Evolutionary conservation across 2,113 vertebrate genomes (phyloP).

Genomic region (Rattus rattus): DNA sequence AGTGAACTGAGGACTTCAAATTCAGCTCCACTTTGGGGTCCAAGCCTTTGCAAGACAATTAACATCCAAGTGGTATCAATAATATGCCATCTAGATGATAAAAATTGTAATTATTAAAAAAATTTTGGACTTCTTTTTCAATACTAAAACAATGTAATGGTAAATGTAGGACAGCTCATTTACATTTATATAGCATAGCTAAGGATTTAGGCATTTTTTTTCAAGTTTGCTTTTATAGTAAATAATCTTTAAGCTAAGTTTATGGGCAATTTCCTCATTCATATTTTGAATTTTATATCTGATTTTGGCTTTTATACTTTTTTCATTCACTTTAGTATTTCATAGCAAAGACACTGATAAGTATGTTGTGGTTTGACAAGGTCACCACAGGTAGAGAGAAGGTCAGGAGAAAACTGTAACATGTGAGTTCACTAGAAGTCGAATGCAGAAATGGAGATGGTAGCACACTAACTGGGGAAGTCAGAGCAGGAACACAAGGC

Average conservation of each 20-base stretch:
- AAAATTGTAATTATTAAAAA: not conserved
- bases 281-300: not conserved
- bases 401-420: not conserved
- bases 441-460: not conserved
- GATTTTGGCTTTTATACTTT: not conserved
- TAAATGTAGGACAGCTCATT: not conserved
- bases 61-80: not conserved
- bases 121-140: not conserved
- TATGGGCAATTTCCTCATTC: not conserved
- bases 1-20: not conserved
- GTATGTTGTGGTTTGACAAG: not conserved
- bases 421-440: constrained; percentile 8
- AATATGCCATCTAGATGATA: not conserved
- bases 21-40: not conserved
- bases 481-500: not conserved
- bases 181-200: not conserved
- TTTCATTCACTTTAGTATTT: not conserved
- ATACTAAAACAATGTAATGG: not conserved
- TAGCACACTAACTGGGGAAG: not conserved
- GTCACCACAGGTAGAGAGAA: not conserved
- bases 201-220: not conserved
- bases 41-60: not conserved
- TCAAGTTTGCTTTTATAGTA: not conserved
- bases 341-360: not conserved
- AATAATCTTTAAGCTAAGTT: not conserved